Evolutionary conservation across 2,113 vertebrate genomes (phyloP), one percentile per base, ranked within the genome.

Genomic region (Rhynchomys soricoides): DNA sequence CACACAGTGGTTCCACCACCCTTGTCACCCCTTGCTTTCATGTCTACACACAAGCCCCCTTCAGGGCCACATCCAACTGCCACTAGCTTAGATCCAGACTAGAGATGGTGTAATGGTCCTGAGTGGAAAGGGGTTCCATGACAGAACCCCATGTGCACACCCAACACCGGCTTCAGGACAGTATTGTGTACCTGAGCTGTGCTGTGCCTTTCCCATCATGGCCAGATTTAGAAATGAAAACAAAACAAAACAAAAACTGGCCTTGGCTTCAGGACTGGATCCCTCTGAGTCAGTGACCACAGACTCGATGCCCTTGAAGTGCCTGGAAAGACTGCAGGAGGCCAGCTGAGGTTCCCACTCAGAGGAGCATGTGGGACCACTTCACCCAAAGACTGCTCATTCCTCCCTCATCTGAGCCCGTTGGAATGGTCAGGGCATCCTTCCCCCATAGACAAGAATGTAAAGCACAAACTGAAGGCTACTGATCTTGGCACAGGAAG

Each of bases 171-270:
- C 3, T 50, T 64, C 2, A 9, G 13, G 74, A 24, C 55, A 62
- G 82, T 1, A 0, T 10, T 55, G 73, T 29, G 8, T 31, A 57
- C 37, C 90, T 86, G 1, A 55, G 0, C 1, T 0, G 1, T 43
- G 86, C 50, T 0, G 0, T 22, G 86, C 50, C 73, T 85, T 74
- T 75, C 92, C 78, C 34, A 4, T 19, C n/a, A 3, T 0, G 0
- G 43, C 89, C 17, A 59, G 43, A 91, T 94, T 95, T 94, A 95
- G 96, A 97, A 97, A 90, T 4, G 26, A 10, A 59, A 86, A 92
- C 26, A 52, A 55, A 70, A 6, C 37, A n/a, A 21, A 71, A 40
- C 3, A 43, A 43, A 24, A 15, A 66, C 52, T 10, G 29, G 50
- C 50, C 40, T 79, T 90, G 73, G 70, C 59, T 83, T 73, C 48